Conservation (phyloP, 2,113 vertebrate species). For the Phylloscopus whistleri region DNA sequence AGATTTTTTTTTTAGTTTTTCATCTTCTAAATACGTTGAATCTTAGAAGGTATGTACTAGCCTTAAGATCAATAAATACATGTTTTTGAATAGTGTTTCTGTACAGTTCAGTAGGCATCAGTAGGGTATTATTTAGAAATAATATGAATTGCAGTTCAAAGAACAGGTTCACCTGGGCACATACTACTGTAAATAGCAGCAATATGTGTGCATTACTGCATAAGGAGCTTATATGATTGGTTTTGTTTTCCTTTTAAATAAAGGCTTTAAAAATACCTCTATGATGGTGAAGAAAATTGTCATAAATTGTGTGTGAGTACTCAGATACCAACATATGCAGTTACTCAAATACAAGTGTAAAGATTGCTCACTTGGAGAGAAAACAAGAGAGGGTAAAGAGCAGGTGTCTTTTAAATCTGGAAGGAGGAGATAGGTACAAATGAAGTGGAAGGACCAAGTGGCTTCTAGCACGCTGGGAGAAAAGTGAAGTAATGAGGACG, state of each 20-base stretch:
- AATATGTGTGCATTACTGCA: background rate
- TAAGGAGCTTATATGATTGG: background rate
- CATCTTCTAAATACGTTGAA: background rate
- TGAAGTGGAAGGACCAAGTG: background rate
- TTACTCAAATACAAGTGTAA: background rate
- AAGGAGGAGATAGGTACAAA: background rate
- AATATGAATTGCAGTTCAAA: background rate
- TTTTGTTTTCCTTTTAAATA: background rate
- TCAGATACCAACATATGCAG: background rate
- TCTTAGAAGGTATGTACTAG: background rate
- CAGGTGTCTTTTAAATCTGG: background rate
- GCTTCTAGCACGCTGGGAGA: background rate
- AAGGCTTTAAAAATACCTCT: background rate
- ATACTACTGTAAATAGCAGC: background rate
- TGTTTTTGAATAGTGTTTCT: background rate
- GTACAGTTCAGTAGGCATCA: background rate
- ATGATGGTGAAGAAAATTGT: background rate
- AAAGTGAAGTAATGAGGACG: background rate
- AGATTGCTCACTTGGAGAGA: background rate
- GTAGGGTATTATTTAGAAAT: conserved; percentile 29
- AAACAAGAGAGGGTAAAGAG: background rate
- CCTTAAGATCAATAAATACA: background rate
- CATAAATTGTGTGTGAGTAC: background rate
- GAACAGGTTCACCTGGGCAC: background rate
- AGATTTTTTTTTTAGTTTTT: background rate